Conservation (phyloP, 30 jellyfish, hydroid and myxozoan genomes). For the Hydractinia echinata region DNA sequence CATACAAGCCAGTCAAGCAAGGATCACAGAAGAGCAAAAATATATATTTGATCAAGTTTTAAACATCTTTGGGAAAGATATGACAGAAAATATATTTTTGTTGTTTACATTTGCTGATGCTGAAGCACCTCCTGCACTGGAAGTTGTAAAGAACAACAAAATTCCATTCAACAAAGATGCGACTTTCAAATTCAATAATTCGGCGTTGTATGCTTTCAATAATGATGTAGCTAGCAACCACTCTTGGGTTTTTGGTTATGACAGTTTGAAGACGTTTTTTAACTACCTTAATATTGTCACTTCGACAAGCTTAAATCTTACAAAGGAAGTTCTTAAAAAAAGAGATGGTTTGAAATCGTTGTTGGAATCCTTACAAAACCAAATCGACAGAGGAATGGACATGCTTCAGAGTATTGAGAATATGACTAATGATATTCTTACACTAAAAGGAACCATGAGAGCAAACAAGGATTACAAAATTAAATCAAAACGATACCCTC, state of each 20-base stretch:
- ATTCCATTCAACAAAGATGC: not conserved
- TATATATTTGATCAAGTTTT: not conserved
- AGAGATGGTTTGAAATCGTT: not conserved
- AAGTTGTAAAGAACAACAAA: not conserved
- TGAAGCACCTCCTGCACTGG: conserved; percentile 10
- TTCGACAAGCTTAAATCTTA: not conserved
- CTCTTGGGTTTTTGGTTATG: not conserved
- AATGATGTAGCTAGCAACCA: not conserved
- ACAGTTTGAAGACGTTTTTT: not conserved
- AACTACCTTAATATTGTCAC: not conserved
- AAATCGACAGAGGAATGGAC: conserved; percentile 8
- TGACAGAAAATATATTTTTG: not conserved
- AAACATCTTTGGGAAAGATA: not conserved
- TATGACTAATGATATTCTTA: not conserved
- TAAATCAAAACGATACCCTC: conserved; percentile 5
- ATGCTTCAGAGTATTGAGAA: not conserved
- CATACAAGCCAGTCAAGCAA: not conserved
- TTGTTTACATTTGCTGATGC: conserved; percentile 18
- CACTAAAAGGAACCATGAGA: conserved; percentile 5
- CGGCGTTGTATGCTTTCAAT: not conserved
- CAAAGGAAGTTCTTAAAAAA: not conserved
- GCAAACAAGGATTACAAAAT: conserved; percentile 8
- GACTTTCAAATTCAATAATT: conserved; percentile 2
- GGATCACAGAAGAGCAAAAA: not conserved
- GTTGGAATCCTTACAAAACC: not conserved